Evolutionary conservation across 2,113 vertebrate species (phyloP).

Genomic region (Gymnocephalus cernua): DNA sequence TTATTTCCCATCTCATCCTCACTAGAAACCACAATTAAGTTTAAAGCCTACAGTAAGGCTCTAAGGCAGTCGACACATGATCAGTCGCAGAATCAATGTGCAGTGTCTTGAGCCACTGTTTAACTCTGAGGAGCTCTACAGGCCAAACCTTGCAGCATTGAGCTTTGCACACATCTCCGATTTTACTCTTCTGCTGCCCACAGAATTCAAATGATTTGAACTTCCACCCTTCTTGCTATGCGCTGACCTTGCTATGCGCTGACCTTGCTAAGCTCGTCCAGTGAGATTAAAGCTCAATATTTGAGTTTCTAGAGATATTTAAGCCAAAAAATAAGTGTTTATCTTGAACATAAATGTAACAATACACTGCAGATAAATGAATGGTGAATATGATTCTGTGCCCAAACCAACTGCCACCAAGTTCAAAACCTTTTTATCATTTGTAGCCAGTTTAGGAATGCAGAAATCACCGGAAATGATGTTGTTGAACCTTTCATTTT

Average conservation of each 20-base stretch:
- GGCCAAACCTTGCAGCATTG: conserved; percentile 29
- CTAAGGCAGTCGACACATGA: background rate
- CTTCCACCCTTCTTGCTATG: background rate
- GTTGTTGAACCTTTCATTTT: conserved; percentile 7
- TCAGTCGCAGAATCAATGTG: background rate
- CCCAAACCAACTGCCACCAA: background rate
- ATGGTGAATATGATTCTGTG: background rate
- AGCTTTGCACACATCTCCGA: conserved; percentile 13
- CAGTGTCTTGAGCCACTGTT: conserved; percentile 27
- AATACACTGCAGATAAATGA: conserved; percentile 5
- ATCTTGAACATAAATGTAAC: background rate
- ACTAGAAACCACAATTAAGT: background rate
- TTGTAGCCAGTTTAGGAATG: background rate
- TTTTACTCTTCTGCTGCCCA: conserved; percentile 19
- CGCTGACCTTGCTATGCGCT: conserved; percentile 35
- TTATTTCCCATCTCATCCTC: background rate
- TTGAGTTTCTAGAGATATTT: background rate
- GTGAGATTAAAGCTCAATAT: conserved; percentile 9
- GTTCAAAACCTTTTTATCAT: conserved; percentile 28
- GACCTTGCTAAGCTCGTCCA: conserved; percentile 38
- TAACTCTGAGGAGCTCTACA: background rate
- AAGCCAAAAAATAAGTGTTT: background rate
- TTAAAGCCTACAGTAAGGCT: conserved; percentile 9
- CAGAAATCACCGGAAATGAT: conserved; percentile 3
- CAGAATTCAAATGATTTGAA: conserved; percentile 32